Conservation (phyloP, 2,113 vertebrate genomes). For the Catharus bicknelli region DNA sequence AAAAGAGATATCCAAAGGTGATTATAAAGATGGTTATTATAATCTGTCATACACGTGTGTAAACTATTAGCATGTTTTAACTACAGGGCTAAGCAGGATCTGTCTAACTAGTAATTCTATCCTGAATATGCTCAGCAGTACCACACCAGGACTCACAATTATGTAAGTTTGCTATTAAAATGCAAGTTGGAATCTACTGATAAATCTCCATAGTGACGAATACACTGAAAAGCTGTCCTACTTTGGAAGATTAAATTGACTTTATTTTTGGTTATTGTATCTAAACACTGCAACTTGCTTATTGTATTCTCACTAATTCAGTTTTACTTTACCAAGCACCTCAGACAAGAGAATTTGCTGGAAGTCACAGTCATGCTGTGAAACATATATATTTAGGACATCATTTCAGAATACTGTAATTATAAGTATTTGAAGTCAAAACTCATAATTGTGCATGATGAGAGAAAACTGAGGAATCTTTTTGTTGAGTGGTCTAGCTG, state of each 20-base stretch:
- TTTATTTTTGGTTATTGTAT: conserved; percentile 67
- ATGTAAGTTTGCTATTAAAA: conserved; percentile 71
- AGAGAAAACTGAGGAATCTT: conserved; percentile 5
- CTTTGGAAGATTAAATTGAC: conserved; percentile 68
- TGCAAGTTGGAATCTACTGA: conserved; percentile 61
- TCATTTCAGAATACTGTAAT: neutral
- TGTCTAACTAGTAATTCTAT: conserved; percentile 42
- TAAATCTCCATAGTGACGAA: conserved; percentile 69
- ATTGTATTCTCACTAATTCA: conserved; percentile 47
- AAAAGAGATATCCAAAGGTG: neutral
- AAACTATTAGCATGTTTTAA: conserved; percentile 28
- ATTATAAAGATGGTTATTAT: conserved; percentile 12
- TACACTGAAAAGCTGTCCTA: conserved; percentile 64
- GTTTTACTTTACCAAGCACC: conserved; percentile 44
- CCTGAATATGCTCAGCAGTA: conserved; percentile 28
- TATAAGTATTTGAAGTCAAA: conserved; percentile 34
- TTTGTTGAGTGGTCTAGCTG: neutral
- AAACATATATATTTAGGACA: neutral
- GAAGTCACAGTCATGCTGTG: conserved; percentile 11
- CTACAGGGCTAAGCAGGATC: conserved; percentile 46
- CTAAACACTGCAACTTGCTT: conserved; percentile 49
- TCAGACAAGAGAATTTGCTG: conserved; percentile 28
- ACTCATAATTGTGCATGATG: conserved; percentile 9
- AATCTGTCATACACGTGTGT: neutral
- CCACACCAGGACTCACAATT: conserved; percentile 54